Evolutionary conservation across 2,888 invertebrate genomes (phyloP), one percentile per base, ranked within the genome.

Genomic region (Rhodophaea formosa): DNA sequence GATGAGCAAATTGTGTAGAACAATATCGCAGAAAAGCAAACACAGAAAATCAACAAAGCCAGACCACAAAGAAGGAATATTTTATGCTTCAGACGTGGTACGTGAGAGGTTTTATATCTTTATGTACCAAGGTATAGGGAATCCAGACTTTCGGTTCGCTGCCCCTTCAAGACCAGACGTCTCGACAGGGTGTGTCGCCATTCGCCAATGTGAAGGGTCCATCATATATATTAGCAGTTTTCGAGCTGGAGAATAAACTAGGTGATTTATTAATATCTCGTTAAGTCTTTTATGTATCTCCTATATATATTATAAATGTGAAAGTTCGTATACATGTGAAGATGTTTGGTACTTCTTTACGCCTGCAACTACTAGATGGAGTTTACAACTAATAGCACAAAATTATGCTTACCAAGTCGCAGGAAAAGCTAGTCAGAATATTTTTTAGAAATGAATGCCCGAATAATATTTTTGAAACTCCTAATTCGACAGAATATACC

Each of bases 121-220:
- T n/a, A n/a, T n/a, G 23, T 10, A 42, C 29, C 6, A 7, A 44
- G 16, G 47, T 23, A n/a, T 6, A 10, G 54, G 44, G 17, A 47
- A 23, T 56, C 56, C 49, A 56, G 56, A 56, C 56, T 56, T 47
- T 17, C 46, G 35, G 65, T 63, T 63, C 61, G 55, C 46, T 60
- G 59, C 63, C 58, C 59, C 55, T 59, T 23, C 23, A 12, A 17
- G 14, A 51, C 59, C 58, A 10, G 39, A 39, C 46, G 63, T 54
- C 63, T 59, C 56, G 63, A 63, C 65, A 16, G 65, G 63, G 65
- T 60, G 62, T 43, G 53, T 23, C 53, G 45, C 45, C 53, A 5
- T 44, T 23, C 53, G 45, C 45, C 53, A 5, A 15, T 44, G 29
- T 54, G 44, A 46, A 45, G 10, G 16, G 30, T 35, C 45, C 8